A percentile compares a stretch with the other conserved stretches of the same genome.
Evolutionary conservation across 1,140 invertebrate species (phyloP).

Genomic region (Diorhabda sublineata): DNA sequence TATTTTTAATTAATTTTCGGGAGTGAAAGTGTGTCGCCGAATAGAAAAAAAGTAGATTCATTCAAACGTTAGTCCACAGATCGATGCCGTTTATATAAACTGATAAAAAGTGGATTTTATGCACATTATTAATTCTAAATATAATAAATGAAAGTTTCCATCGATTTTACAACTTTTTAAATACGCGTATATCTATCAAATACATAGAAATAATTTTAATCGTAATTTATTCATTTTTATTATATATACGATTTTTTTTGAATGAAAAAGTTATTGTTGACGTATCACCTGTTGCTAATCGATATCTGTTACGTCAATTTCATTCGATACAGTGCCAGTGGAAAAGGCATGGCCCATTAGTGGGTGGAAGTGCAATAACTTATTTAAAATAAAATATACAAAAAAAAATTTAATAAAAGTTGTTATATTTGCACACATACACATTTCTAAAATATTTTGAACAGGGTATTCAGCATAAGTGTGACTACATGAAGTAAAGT

Average conservation of each 20-base stretch:
- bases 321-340: no score
- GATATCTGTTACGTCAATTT: no score
- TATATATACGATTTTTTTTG: background rate
- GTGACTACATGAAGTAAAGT: no score
- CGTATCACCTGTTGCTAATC: background rate
- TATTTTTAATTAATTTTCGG: background rate
- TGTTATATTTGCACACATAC: no score
- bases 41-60: constrained; percentile 5
- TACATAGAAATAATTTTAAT: background rate
- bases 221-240: background rate
- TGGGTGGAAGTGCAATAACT: no score
- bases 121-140: constrained; percentile 1
- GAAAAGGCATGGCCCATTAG: no score
- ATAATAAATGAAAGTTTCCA: background rate
- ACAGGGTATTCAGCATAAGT: no score
- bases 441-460: no score
- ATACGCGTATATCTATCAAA: background rate
- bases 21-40: constrained; percentile 8
- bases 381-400: no score
- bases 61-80: background rate
- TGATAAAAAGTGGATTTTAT: constrained; percentile 1
- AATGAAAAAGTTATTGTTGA: background rate
- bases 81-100: background rate
- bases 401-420: no score
- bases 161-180: background rate